Base-by-base conservation (phyloP, 2,113 vertebrate genomes). In the Protomyctophum bolini region DNA sequence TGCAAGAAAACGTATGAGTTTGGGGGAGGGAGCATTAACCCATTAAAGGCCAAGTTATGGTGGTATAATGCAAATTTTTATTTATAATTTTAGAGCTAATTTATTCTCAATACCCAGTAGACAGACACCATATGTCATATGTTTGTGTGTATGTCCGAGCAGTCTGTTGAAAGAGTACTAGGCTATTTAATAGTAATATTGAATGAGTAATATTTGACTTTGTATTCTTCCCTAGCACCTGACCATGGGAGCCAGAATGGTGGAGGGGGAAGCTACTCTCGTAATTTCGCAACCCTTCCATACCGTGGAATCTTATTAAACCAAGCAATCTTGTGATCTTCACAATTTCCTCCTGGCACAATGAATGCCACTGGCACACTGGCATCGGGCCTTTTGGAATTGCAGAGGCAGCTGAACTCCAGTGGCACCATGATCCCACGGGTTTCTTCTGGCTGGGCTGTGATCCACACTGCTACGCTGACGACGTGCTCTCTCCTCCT, bases 401-500 rank as follows among this genome's bases (percentile, higher is more conserved):
- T 88, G 78, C 82, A 81, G 5, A 89, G 81, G 80, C 91, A 77
- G 54, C 87, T 84, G 77, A 70, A 66, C 80, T 82, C 86, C 76
- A 94, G 90, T 61, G 81, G 83, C 86, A 87, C 87, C 3, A 4
- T 79, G 60, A 83, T 76, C 52, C 51, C 83, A 6, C 75, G 84
- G 58, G 66, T 58, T 3, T 70, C 85, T 8, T 72, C 90, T 0
- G 81, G 87, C 7, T 92, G 79, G 93, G 93, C 83, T 65, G 91
- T 94, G 11, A 94, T 96, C 79, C 96, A 97, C 88, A 94, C 87
- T 0, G 95, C 95, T 51, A 98, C 97, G 0, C 59, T 96, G 86
- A 93, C 93, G 62, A 94, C 94, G 63, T 98, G 97, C 72, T 94
- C 94, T 3, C 88, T 95, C 7, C 90, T 99, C 11, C 93, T 99